Percentiles rank a stretch among this genome's conserved stretches.
These are phyloP conservation scores for Epicampocera succincta DNA, from an alignment of 2,888 invertebrate species.

Conservation along the genomic window DNA sequence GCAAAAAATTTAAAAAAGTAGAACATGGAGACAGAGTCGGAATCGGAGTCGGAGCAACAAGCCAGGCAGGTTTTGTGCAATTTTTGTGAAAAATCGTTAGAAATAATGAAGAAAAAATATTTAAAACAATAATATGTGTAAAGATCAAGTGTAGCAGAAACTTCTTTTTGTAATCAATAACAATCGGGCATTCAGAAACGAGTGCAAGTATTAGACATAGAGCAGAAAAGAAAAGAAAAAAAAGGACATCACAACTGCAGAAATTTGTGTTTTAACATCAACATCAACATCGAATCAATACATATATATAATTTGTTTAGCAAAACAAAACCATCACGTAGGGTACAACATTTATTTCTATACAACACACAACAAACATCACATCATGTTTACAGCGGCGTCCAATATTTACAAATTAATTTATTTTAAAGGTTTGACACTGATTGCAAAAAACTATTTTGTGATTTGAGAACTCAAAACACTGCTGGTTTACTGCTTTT, in stretches of 20 bases:
- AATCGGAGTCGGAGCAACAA: conserved; percentile 56
- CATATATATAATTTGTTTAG: not conserved
- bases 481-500: conserved; percentile 74
- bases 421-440: too few species aligned
- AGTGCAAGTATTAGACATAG: not conserved
- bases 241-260: conserved; percentile 61
- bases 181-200: not conserved
- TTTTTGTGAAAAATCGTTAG: conserved; percentile 1
- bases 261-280: conserved; percentile 9
- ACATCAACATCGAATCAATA: not conserved
- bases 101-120: conserved; percentile 33
- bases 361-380: not conserved
- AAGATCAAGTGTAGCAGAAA: conserved; percentile 43
- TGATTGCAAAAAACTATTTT: too few species aligned
- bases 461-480: conserved; percentile 65
- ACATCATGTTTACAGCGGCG: conserved; percentile 17
- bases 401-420: too few species aligned
- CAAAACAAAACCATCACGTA: conserved; percentile 11
- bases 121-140: conserved; percentile 45
- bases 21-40: conserved; percentile 8
- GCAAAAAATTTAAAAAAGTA: conserved; percentile 24
- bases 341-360: conserved; percentile 26
- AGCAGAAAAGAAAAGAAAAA: not conserved
- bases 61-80: conserved; percentile 59
- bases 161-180: not conserved